Base-by-base conservation (phyloP, 2,797 vertebrate species). In the Peromyscus nudipes region DNA sequence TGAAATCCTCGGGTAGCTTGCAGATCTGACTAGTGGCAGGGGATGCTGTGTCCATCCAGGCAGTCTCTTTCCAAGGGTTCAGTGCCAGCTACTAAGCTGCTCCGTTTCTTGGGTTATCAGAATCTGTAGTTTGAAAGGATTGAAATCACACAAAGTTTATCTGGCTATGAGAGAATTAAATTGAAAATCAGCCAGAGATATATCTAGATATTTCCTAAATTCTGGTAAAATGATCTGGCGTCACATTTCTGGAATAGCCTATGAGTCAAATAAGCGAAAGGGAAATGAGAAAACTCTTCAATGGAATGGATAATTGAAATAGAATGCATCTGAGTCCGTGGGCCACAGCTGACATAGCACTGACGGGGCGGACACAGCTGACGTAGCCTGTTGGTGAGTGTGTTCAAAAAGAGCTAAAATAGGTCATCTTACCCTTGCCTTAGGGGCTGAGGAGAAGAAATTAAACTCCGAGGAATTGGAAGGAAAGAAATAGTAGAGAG, bases 51-150 rank as follows among this genome's bases (percentile, higher is more conserved):
- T 34, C 37, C 6, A 31, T 2, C 13, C 0, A 6, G 31, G n/a
- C 13, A 49, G 7, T 0, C 3, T 73, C 16, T 75, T 27, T 19
- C 40, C 6, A 27, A 7, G 46, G 2, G 7, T 62, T 2, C 34
- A 34, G 12, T 34, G 57, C 23, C 11, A 40, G 1, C 21, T 29
- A 46, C 31, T 79, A 21, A n/a, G 25, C 6, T 17, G 29, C 4
- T 76, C 52, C 46, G 21, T 79, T 67, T 95, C 25, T 27, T 76
- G 19, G 49, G 67, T 34, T 14, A 2, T 43, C 13, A 71, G 69
- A 40, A 27, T 49, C 43, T 85, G 27, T 79, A 19, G 37, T 76
- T 75, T 69, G 46, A 62, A 81, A 81, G 9, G n/a, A 19, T 40
- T 46, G 21, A 89, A 60, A 57, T 69, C 37, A 21, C 11, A n/a